A percentile compares a stretch with the other conserved stretches of the same genome.
These are phyloP conservation scores for Bubalus kerabau DNA, from an alignment of 2,113 vertebrate species.

Conservation along the genomic window DNA sequence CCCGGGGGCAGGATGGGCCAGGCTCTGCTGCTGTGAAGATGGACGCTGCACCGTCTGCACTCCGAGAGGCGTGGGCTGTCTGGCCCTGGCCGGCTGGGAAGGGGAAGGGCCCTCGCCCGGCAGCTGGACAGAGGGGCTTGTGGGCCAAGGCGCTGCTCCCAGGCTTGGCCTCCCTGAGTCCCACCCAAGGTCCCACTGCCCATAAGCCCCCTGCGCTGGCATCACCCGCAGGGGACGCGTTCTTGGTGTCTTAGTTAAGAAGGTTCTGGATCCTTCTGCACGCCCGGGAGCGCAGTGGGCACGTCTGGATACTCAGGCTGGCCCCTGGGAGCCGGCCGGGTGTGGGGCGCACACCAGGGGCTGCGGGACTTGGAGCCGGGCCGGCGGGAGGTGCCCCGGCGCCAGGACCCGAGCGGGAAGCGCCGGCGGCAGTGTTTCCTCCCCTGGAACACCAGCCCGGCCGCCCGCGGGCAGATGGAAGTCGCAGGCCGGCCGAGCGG, in stretches of 20 bases:
- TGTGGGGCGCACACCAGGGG: background rate
- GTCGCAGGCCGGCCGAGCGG: background rate
- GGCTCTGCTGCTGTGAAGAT: too few relatives aligned
- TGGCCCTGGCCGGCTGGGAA: background rate
- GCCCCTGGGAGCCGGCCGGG: background rate
- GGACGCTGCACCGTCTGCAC: background rate
- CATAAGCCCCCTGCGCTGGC: background rate
- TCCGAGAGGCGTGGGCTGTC: background rate
- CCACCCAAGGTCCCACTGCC: background rate
- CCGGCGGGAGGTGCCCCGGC: background rate
- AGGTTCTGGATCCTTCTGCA: background rate
- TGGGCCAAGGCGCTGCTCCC: background rate
- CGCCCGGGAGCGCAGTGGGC: rapidly evolving
- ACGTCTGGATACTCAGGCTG: background rate
- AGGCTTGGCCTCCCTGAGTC: background rate
- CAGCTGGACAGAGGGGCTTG: background rate
- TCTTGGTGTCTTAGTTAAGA: background rate
- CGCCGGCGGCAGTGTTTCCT: slow-evolving; percentile 39
- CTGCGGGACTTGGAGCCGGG: background rate
- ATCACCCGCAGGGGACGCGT: background rate
- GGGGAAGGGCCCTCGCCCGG: rapidly evolving
- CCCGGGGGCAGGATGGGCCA: rapidly evolving
- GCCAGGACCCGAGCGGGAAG: slow-evolving; percentile 35
- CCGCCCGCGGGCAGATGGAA: background rate
- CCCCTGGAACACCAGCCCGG: background rate